A percentile compares a stretch with the other conserved stretches of the same genome.
phyloP scores from a whole-genome alignment of 1,140 invertebrate species.

The Aphelenchoides fujianensis region DNA sequence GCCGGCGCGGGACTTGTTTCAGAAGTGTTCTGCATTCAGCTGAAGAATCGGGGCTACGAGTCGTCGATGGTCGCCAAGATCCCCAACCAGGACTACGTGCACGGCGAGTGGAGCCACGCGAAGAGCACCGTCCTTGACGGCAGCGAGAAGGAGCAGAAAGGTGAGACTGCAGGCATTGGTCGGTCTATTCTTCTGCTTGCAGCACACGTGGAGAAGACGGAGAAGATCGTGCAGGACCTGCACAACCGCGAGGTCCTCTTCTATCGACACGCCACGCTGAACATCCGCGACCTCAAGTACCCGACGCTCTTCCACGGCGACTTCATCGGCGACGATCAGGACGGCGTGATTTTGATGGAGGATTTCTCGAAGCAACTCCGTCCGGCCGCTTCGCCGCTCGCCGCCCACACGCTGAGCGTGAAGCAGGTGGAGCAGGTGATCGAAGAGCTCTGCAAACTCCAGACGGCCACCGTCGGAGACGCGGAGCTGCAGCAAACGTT shows the following conservation, averaged over 20 bases:
- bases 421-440: constrained; percentile 1
- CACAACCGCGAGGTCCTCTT: constrained; percentile 19
- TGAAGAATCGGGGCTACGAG: not conserved
- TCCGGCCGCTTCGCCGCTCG: no score
- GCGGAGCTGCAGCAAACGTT: not conserved
- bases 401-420: not conserved
- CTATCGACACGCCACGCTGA: not conserved
- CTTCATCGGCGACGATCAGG: constrained; percentile 3
- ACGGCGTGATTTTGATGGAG: constrained; percentile 11
- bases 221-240: not conserved
- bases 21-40: not conserved
- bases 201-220: not conserved
- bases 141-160: constrained; percentile 5
- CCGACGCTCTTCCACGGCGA: constrained; percentile 7
- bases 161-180: not conserved
- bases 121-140: not conserved
- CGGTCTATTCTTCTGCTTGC: not conserved
- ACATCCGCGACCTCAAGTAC: not conserved
- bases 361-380: not conserved
- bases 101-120: not conserved
- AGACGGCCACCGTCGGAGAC: not conserved
- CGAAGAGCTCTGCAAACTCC: constrained; percentile 1
- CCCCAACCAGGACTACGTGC: constrained; percentile 5
- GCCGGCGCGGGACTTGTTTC: not conserved
- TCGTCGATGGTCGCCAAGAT: not conserved